These are phyloP conservation scores for Saguinus midas DNA, from an alignment of 2,113 vertebrate species.

Conservation along the genomic window DNA sequence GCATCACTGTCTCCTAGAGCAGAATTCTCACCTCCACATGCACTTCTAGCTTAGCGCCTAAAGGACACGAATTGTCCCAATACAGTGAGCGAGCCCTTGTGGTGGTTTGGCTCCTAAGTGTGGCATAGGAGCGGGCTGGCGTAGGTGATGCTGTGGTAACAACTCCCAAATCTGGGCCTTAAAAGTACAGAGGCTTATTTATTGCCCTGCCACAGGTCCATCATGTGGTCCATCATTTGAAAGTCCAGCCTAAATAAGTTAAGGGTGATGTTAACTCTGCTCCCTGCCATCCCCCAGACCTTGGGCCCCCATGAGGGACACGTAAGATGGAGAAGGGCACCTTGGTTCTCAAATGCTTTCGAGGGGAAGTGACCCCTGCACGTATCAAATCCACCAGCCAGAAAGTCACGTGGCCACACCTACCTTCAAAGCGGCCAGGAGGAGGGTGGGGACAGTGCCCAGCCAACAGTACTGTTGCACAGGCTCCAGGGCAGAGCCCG, in stretches of 20 bases:
- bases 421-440: not conserved
- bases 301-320: not conserved
- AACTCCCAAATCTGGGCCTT: not conserved
- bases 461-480: rapidly evolving
- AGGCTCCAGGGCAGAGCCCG: not conserved
- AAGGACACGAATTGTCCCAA: not conserved
- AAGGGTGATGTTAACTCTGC: too few species aligned
- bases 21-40: conserved; percentile 70
- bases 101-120: not conserved
- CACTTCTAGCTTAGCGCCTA: conserved; percentile 1
- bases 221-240: too few species aligned
- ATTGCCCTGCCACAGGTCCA: rapidly evolving
- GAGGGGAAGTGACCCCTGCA: rapidly evolving
- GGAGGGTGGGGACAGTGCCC: not conserved
- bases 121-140: not conserved
- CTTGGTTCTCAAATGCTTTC: not conserved
- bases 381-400: not conserved
- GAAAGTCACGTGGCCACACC: not conserved
- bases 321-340: not conserved
- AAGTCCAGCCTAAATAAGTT: too few species aligned
- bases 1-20: conserved; percentile 57
- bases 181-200: not conserved
- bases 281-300: not conserved
- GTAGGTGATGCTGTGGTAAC: not conserved
- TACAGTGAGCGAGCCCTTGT: not conserved